These are phyloP conservation scores for Ceriagrion tenellum DNA, from an alignment of 2,888 invertebrate genomes.

Conservation along the genomic window DNA sequence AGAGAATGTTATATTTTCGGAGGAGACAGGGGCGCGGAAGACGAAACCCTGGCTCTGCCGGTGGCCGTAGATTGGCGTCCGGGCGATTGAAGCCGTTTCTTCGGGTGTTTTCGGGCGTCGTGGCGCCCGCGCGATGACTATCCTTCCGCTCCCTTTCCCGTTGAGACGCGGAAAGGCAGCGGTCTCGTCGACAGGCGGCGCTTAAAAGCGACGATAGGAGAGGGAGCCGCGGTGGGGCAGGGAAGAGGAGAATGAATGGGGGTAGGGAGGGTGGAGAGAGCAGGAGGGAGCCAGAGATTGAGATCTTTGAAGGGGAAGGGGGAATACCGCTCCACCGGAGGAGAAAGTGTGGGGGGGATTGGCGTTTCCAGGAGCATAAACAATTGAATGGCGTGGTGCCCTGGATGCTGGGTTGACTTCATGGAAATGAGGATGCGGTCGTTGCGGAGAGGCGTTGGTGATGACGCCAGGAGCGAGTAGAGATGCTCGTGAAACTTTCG, in stretches of 20 bases:
- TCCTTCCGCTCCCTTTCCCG: not conserved
- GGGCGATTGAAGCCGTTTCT: not conserved
- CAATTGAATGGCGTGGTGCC: not conserved
- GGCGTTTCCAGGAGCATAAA: constrained; percentile 2
- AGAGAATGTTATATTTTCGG: not conserved
- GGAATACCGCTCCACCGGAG: not conserved
- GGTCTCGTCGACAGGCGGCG: not conserved
- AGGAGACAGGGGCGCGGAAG: not conserved
- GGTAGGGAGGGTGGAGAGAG: too few relatives aligned
- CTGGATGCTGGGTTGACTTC: constrained; percentile 10
- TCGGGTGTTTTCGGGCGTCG: not conserved
- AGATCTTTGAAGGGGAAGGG: not conserved
- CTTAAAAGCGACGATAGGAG: constrained; percentile 1
- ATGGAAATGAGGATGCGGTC: not conserved
- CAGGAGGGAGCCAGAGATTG: not conserved
- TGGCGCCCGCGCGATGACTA: not conserved
- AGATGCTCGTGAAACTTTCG: not conserved
- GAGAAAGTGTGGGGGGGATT: not conserved
- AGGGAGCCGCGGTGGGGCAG: not conserved
- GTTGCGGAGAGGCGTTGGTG: not conserved
- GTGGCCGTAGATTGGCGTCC: not conserved
- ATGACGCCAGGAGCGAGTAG: not conserved
- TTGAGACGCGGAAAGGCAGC: not conserved
- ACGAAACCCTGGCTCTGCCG: not conserved
- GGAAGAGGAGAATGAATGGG: not conserved